Percentiles rank a stretch among this genome's conserved stretches.
Conservation (phyloP, 2,113 vertebrate species). For the Ceyx cyanopectus region DNA sequence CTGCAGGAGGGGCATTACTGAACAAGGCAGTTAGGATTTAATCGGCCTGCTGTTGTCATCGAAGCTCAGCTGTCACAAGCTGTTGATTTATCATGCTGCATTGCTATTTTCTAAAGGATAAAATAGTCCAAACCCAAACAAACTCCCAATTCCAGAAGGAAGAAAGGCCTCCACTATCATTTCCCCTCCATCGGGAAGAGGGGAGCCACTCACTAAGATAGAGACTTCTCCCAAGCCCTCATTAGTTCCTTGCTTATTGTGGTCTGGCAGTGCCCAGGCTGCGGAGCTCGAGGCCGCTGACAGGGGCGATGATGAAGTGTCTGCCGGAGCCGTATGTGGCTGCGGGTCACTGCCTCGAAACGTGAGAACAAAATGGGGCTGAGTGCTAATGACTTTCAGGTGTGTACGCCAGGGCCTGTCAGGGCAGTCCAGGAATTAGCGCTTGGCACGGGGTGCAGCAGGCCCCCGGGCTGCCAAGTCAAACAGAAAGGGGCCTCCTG, state of each 20-base stretch:
- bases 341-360: conserved; percentile 73
- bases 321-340: conserved; percentile 61
- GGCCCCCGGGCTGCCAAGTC: conserved; percentile 64
- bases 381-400: conserved; percentile 77
- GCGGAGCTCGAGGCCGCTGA: conserved; percentile 6
- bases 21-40: neutral
- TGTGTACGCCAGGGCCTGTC: conserved; percentile 52
- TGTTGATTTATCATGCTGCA: neutral
- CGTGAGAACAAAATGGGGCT: conserved; percentile 73
- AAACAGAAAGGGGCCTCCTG: conserved; percentile 59
- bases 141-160: neutral
- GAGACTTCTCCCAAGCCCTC: neutral
- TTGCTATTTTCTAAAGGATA: neutral
- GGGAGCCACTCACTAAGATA: neutral
- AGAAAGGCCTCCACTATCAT: fast-evolving
- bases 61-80: neutral
- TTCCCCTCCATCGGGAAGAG: fast-evolving
- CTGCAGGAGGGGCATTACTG: fast-evolving
- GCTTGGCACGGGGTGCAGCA: conserved; percentile 37
- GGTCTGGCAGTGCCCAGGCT: conserved; percentile 8
- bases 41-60: neutral
- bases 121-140: neutral
- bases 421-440: conserved; percentile 44
- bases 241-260: neutral
- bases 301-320: conserved; percentile 72